Evolutionary conservation across 2,888 invertebrate species (phyloP).

Genomic region (Gonocerus acuteangulatus): DNA sequence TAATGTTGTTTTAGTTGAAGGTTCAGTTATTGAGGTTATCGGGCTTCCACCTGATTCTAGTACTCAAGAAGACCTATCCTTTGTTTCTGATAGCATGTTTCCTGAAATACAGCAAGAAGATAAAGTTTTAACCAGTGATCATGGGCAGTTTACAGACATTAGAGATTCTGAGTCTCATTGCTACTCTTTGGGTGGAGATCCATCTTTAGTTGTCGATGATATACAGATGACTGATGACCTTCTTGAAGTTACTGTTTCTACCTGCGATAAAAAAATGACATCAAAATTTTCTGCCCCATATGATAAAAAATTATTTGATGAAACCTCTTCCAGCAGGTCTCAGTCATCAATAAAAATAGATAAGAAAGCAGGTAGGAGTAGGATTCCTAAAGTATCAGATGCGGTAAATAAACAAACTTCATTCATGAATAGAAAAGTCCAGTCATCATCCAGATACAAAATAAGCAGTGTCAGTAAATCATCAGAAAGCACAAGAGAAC

Average conservation of each 20-base stretch:
- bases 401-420: not conserved
- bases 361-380: constrained; percentile 6
- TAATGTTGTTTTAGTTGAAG: constrained; percentile 28
- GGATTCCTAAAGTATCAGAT: constrained; percentile 1
- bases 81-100: too few relatives aligned
- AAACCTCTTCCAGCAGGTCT: too few relatives aligned
- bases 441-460: too few relatives aligned
- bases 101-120: too few relatives aligned
- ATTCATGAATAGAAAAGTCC: too few relatives aligned
- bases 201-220: constrained; percentile 40
- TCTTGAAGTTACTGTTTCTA: constrained; percentile 44
- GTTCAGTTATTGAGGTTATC: constrained; percentile 31
- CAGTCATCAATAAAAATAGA: not conserved
- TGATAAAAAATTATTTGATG: not conserved
- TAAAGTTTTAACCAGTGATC: too few relatives aligned
- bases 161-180: not conserved
- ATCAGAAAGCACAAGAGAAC: not conserved
- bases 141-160: not conserved
- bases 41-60: constrained; percentile 20
- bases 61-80: not conserved
- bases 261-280: constrained; percentile 20
- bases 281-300: not conserved
- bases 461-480: not conserved
- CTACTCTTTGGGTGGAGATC: not conserved
- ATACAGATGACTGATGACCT: constrained; percentile 46